Evolutionary conservation across 2,888 invertebrate species (phyloP).

Genomic region (Cordylochernes scorpioides): DNA sequence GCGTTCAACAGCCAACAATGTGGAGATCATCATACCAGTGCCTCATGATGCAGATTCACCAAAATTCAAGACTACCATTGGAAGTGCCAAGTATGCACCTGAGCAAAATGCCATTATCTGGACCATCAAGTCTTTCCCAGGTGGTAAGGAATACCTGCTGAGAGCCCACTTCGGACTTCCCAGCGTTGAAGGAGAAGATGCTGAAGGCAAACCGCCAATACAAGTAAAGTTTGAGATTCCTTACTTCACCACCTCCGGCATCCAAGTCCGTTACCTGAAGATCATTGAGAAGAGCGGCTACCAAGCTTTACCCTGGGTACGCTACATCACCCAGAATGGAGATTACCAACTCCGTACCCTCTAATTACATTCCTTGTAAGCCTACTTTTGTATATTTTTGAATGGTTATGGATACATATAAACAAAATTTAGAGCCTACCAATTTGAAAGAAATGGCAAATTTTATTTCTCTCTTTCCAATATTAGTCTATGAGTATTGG

Average conservation of each 20-base stretch:
- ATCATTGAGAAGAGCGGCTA: conserved; percentile 98
- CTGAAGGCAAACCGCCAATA: conserved; percentile 87
- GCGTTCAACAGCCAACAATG: conserved; percentile 90
- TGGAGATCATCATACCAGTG: conserved; percentile 85
- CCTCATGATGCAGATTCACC: conserved; percentile 93
- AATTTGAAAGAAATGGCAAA: too few relatives aligned
- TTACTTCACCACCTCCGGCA: conserved; percentile 92
- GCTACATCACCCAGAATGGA: conserved; percentile 98
- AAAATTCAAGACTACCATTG: conserved; percentile 88
- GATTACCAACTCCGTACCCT: conserved; percentile 90
- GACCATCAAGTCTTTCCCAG: conserved; percentile 90
- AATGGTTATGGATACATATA: too few relatives aligned
- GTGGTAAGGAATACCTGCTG: conserved; percentile 94
- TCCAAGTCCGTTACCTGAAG: conserved; percentile 84
- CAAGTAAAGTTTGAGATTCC: conserved; percentile 98
- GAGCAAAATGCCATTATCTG: conserved; percentile 89
- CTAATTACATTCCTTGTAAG: conserved; percentile 25
- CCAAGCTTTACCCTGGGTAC: conserved; percentile 91
- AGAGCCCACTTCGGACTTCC: conserved; percentile 90
- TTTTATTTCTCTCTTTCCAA: too few relatives aligned
- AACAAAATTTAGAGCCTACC: too few relatives aligned
- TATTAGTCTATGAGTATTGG: too few relatives aligned
- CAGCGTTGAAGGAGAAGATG: conserved; percentile 74
- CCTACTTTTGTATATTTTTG: too few relatives aligned
- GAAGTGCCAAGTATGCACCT: conserved; percentile 86